These are phyloP conservation scores for Morpho achilles DNA, from an alignment of 2,888 invertebrate species.

Conservation along the genomic window DNA sequence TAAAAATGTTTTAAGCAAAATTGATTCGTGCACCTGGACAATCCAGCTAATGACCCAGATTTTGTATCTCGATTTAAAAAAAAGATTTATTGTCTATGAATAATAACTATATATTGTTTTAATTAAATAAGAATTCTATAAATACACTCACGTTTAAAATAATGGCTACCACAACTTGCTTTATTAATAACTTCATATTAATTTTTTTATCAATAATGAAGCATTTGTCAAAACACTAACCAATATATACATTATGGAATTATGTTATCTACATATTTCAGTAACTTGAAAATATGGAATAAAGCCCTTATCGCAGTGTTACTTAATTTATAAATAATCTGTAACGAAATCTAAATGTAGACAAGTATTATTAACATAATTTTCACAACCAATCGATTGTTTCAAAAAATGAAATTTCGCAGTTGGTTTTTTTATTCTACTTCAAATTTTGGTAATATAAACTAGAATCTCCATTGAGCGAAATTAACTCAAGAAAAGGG, in stretches of 20 bases:
- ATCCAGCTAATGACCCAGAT: no score
- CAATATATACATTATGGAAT: background rate
- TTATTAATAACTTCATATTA: background rate
- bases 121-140: background rate
- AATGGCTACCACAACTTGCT: background rate
- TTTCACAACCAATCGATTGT: background rate
- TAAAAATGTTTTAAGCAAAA: no score
- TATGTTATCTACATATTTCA: constrained; percentile 11
- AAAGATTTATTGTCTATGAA: no score
- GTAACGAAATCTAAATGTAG: no score
- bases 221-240: background rate
- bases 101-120: no score
- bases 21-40: no score
- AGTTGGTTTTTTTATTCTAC: no score
- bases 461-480: no score
- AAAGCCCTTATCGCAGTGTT: background rate
- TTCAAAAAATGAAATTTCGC: background rate
- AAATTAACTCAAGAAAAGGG: no score
- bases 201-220: background rate
- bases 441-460: no score
- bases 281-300: constrained; percentile 5
- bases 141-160: background rate
- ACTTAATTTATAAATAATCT: background rate
- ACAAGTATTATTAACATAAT: background rate
- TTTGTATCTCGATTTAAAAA: no score